These are phyloP conservation scores for Cichlasoma orientale DNA, from an alignment of 2,797 vertebrate species.

Conservation along the genomic window DNA sequence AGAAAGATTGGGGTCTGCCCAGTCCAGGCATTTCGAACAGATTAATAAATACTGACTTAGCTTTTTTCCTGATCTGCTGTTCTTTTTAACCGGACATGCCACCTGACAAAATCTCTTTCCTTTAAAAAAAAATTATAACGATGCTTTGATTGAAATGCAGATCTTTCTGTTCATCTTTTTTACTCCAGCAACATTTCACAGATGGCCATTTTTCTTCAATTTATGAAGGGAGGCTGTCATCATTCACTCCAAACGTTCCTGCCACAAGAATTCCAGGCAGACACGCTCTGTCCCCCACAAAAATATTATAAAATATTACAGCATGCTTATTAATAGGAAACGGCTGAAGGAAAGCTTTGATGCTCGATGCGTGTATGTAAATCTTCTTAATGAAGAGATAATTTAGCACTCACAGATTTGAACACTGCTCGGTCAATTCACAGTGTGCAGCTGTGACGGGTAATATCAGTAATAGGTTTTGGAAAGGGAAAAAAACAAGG, in stretches of 20 bases:
- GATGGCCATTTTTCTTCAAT: neutral
- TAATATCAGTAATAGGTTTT: neutral
- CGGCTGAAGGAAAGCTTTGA: neutral
- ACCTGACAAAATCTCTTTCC: neutral
- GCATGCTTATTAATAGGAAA: neutral
- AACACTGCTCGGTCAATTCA: neutral
- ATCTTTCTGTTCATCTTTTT: neutral
- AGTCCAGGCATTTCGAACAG: constrained; percentile 15
- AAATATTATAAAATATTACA: neutral
- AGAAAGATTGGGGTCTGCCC: neutral
- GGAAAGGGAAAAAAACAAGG: neutral
- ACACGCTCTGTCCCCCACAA: neutral
- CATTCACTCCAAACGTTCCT: neutral
- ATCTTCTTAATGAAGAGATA: neutral
- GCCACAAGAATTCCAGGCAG: neutral
- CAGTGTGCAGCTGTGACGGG: neutral
- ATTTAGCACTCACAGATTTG: neutral
- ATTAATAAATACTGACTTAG: constrained; percentile 11
- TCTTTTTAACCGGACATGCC: neutral
- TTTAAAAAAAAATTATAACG: neutral
- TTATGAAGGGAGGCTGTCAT: neutral
- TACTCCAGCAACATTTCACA: neutral
- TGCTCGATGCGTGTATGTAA: neutral
- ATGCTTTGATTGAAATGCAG: neutral
- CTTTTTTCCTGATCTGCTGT: constrained; percentile 1